Base-by-base conservation (phyloP, 23 tunicate species). In the Styela plicata region DNA sequence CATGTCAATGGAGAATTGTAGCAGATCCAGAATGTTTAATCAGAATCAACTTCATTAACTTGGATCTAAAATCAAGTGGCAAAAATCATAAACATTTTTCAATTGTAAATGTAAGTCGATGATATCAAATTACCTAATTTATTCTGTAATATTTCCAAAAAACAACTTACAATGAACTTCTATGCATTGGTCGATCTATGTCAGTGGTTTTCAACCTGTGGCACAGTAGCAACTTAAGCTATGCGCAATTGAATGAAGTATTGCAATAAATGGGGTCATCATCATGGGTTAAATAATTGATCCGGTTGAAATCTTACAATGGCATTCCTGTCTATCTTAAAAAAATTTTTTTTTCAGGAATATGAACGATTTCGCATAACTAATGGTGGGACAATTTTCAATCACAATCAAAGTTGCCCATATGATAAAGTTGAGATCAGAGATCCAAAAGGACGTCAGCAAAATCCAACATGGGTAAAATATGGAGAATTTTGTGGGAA, bases 401-500 rank as follows among this genome's bases (percentile, higher is more conserved):
- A 86, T 64, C 80, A 79, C 67, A 25, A 80, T 5, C 90, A 86
- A 64, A 33, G 24, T 28, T 86, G 90, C 63, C 52, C 85, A 34
- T 2, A 63, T 20, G 74, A 80, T 32, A 20, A 22, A 2, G 64
- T 86, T 0, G 57, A 36, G 3, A 30, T 86, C 73, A 52, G 66
- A 2, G 34, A 83, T 0, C 52, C 90, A 0, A 63, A 28, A 21
- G 52, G 28, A n/a, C 74, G 33, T 18, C 35, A 34, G 17, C 37
- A 70, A 16, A 16, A 52, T 10, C 34, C 5, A 24, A 34, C 63
- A 3, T 80, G 84, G 67, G 69, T 33, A 5, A 36, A 33, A 1
- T 86, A 86, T 69, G 90, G 85, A 33, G n/a, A 24, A 35, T 80
- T 86, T 36, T 86, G 90, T 34, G 90, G 90, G 10, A 64, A 32